phyloP scores from a whole-genome alignment of 2,888 invertebrate species.

The Cheilosia vernalis region DNA sequence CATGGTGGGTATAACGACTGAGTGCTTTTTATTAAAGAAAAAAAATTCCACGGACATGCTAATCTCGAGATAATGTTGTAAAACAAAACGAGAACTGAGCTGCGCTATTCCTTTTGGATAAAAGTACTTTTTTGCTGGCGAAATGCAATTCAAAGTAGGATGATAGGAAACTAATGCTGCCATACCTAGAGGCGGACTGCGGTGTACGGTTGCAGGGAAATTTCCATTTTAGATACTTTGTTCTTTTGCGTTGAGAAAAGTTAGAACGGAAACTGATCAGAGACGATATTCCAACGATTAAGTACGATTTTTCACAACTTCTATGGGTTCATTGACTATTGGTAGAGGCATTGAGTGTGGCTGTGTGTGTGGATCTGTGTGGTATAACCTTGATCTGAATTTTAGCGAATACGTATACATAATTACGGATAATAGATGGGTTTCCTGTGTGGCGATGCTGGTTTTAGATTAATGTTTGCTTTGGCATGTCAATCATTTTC shows the following conservation, averaged over 20 bases:
- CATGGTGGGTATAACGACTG: slow-evolving; percentile 27
- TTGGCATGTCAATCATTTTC: slow-evolving; percentile 39
- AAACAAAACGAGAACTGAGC: slow-evolving; percentile 29
- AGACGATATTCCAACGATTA: slow-evolving; percentile 40
- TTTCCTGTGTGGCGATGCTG: slow-evolving; percentile 55
- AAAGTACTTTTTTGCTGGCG: slow-evolving; percentile 9
- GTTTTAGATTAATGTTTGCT: slow-evolving; percentile 1
- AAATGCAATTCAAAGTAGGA: slow-evolving; percentile 54
- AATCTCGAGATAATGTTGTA: slow-evolving; percentile 60
- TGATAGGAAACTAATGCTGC: slow-evolving; percentile 59
- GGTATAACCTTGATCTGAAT: slow-evolving; percentile 65
- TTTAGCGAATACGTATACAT: slow-evolving; percentile 35
- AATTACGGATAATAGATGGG: slow-evolving; percentile 61
- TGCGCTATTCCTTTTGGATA: slow-evolving; percentile 12
- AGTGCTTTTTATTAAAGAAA: neutral
- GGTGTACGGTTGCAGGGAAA: slow-evolving; percentile 32
- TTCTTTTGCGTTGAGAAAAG: slow-evolving; percentile 29
- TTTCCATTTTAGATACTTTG: slow-evolving; percentile 45
- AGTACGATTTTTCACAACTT: slow-evolving; percentile 21
- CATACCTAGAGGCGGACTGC: slow-evolving; percentile 41
- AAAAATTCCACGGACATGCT: slow-evolving; percentile 40
- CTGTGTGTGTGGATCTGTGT: slow-evolving; percentile 18
- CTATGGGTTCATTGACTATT: slow-evolving; percentile 63
- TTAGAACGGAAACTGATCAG: slow-evolving; percentile 53
- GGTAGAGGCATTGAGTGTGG: slow-evolving; percentile 1